Percentiles rank a stretch among this genome's conserved stretches.
These are phyloP conservation scores for Macrostomum lignano DNA, from an alignment of 1,140 invertebrate genomes.

Conservation along the genomic window DNA sequence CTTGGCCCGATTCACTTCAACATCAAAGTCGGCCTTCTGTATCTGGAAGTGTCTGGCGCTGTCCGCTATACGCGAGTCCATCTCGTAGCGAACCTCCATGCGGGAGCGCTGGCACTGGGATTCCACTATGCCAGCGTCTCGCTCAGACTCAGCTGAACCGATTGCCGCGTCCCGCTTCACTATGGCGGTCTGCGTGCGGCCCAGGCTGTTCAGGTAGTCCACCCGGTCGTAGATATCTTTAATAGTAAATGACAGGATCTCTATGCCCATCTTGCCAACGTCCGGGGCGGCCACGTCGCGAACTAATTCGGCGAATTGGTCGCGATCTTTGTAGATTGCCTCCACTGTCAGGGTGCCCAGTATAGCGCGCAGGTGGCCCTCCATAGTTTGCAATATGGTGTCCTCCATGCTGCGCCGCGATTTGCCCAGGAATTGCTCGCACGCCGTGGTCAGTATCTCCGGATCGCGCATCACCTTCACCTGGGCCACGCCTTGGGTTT, in stretches of 20 bases:
- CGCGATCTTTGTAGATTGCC: constrained; percentile 80
- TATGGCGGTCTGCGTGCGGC: constrained; percentile 69
- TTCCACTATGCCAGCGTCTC: constrained; percentile 67
- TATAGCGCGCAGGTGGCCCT: constrained; percentile 78
- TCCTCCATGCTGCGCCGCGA: constrained; percentile 57
- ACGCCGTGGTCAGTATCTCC: constrained; percentile 69
- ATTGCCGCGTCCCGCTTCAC: constrained; percentile 81
- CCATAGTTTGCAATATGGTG: constrained; percentile 72
- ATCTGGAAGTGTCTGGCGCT: constrained; percentile 64
- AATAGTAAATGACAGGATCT: constrained; percentile 87
- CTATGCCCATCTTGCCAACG: constrained; percentile 88
- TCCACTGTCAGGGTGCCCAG: constrained; percentile 67
- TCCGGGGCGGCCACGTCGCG: constrained; percentile 82
- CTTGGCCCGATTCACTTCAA: constrained; percentile 42
- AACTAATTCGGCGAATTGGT: constrained; percentile 78
- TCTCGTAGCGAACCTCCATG: constrained; percentile 82
- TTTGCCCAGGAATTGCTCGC: constrained; percentile 86
- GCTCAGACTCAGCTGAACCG: constrained; percentile 76
- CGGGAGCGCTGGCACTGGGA: constrained; percentile 77
- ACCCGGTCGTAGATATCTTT: constrained; percentile 73
- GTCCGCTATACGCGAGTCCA: constrained; percentile 81
- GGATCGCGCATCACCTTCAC: constrained; percentile 84
- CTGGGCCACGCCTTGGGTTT: constrained; percentile 68
- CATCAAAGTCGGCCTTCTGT: constrained; percentile 78
- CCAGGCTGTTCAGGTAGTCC: constrained; percentile 69